Percentiles rank a stretch among this genome's conserved stretches.
phyloP scores from a whole-genome alignment of 1,140 invertebrate genomes.

The Oppia nitens region DNA sequence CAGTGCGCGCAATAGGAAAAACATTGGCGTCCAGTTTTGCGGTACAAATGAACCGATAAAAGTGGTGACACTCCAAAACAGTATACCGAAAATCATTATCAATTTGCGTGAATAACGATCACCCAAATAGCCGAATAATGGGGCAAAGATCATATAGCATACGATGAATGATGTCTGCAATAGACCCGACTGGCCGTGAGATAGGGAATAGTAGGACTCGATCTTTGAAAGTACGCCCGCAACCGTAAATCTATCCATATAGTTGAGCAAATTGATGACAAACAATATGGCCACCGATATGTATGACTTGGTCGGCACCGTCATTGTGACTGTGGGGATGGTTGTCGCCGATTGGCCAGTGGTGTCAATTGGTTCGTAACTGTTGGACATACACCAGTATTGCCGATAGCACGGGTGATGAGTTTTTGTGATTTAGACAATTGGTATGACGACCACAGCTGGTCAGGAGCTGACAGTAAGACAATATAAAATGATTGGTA shows the following conservation, averaged over 20 bases:
- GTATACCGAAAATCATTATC: slow-evolving; percentile 81
- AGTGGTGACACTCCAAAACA: slow-evolving; percentile 83
- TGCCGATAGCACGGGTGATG: too few relatives aligned
- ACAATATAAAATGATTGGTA: too few relatives aligned
- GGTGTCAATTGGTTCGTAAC: too few relatives aligned
- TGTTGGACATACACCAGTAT: too few relatives aligned
- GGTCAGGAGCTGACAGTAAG: too few relatives aligned
- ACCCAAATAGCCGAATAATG: slow-evolving; percentile 90
- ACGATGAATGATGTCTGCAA: slow-evolving; percentile 90
- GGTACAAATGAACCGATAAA: slow-evolving; percentile 73
- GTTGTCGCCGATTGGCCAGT: too few relatives aligned
- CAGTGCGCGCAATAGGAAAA: slow-evolving; percentile 70
- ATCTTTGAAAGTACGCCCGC: slow-evolving; percentile 70
- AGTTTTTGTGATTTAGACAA: too few relatives aligned
- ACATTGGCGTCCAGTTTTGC: slow-evolving; percentile 47
- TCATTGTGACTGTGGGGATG: too few relatives aligned
- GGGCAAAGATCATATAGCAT: slow-evolving; percentile 93
- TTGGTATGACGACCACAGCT: too few relatives aligned
- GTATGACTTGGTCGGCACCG: too few relatives aligned
- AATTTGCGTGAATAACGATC: slow-evolving; percentile 75
- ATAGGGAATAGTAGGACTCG: slow-evolving; percentile 51
- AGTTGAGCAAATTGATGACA: slow-evolving; percentile 90
- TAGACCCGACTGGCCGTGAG: slow-evolving; percentile 57
- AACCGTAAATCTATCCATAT: slow-evolving; percentile 92
- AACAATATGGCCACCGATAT: slow-evolving; percentile 62